Conservation (phyloP, 1,140 invertebrate species). For the Thalassaphorura encarpata region DNA sequence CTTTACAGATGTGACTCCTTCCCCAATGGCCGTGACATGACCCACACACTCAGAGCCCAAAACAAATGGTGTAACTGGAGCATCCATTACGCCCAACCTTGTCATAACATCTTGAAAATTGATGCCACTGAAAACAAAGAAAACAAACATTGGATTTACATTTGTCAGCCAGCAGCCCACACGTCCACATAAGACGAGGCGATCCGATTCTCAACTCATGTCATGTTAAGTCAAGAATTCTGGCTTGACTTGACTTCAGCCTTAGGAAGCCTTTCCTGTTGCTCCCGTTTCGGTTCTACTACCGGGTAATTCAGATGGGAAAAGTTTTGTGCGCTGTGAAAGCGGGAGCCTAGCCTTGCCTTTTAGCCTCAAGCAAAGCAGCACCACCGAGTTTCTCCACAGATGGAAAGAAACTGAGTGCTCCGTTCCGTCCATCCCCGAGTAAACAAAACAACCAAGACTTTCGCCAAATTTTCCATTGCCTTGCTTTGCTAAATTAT, state of each 20-base stretch:
- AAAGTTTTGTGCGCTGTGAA: too few species aligned
- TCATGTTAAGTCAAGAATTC: too few species aligned
- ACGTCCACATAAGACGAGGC: neutral
- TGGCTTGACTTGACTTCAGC: neutral
- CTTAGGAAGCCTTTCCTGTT: neutral
- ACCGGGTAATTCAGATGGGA: neutral
- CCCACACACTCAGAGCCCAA: constrained; percentile 81
- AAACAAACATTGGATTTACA: neutral
- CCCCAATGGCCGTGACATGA: constrained; percentile 66
- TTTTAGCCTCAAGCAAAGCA: neutral
- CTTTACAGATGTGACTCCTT: constrained; percentile 69
- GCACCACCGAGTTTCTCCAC: neutral
- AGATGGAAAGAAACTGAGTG: neutral
- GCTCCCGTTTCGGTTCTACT: neutral
- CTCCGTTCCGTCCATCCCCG: neutral
- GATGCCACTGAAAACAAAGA: constrained; percentile 51
- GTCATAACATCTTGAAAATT: constrained; percentile 80
- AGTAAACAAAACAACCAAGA: neutral
- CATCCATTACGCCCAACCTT: constrained; percentile 70
- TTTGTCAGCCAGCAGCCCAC: neutral
- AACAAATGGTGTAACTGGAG: constrained; percentile 63
- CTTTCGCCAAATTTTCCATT: constrained; percentile 10
- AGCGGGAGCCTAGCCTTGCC: neutral
- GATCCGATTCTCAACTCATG: neutral
- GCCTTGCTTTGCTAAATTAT: neutral